phyloP scores from a whole-genome alignment of 2,797 vertebrate species.

The Hippoglossus hippoglossus region DNA sequence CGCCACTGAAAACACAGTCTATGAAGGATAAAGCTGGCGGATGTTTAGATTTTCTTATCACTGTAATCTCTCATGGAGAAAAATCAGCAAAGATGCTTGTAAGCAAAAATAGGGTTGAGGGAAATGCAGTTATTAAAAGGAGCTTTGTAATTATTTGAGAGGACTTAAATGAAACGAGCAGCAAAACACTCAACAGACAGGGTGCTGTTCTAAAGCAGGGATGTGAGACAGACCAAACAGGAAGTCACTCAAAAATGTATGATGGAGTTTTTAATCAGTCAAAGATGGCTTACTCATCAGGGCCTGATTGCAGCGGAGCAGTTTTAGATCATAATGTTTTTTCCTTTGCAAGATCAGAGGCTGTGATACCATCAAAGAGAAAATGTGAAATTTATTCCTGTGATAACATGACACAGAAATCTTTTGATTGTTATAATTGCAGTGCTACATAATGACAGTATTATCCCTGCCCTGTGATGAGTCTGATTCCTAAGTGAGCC shows the following conservation, averaged over 20 bases:
- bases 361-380: constrained; percentile 75
- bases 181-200: constrained; percentile 64
- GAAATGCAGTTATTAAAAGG: constrained; percentile 80
- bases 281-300: constrained; percentile 77
- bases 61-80: constrained; percentile 55
- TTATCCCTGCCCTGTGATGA: constrained; percentile 58
- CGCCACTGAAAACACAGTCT: constrained; percentile 52
- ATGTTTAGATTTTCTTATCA: constrained; percentile 80
- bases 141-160: constrained; percentile 72
- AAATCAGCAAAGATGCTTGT: constrained; percentile 56
- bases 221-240: constrained; percentile 87
- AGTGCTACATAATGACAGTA: constrained; percentile 49
- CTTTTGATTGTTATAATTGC: constrained; percentile 69
- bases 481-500: constrained; percentile 47
- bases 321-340: constrained; percentile 75
- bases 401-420: constrained; percentile 68
- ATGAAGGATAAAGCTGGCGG: constrained; percentile 75
- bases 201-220: constrained; percentile 65
- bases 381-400: constrained; percentile 63
- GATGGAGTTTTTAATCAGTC: constrained; percentile 83
- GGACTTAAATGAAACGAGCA: constrained; percentile 57
- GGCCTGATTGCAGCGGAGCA: constrained; percentile 75
- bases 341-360: constrained; percentile 70
- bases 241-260: constrained; percentile 84
- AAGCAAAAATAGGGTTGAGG: constrained; percentile 45